Evolutionary conservation across 2,888 invertebrate species (phyloP), one percentile per base, ranked within the genome.

Genomic region (Nebria brevicollis): DNA sequence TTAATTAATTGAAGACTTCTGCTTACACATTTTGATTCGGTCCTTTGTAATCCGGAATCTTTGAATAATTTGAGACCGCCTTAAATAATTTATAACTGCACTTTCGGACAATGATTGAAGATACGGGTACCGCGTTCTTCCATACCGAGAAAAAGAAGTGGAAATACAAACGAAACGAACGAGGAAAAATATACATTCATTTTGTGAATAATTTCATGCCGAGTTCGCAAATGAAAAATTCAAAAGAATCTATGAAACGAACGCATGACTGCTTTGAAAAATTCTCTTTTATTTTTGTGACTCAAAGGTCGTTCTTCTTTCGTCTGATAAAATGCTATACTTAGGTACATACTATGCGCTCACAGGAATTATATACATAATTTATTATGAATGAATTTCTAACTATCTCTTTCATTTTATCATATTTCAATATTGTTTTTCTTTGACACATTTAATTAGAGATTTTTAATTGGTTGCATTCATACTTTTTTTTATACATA

Each of bases 1-100:
- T 77, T 77, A 77, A 77, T 77, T 77, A 77, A 77, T 77, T 77
- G 77, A 77, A 77, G 77, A 65, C 77, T 77, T 72, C 41, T 72
- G 72, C 65, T 70, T 77, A 77, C 77, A 77, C 64, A 77, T 72
- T 77, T 77, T 77, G 77, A 72, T 77, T 77, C 77, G 54, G 77
- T 77, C 77, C 72, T 77, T 77, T 77, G 77, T 77, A 77, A 77
- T 77, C 70, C 70, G 68, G 64, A 64, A 77, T 77, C 70, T 77
- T 75, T 77, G 70, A 77, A 77, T 77, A 77, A 77, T 70, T 77
- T 54, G 54, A 13, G 25, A 68, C 70, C 70, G 77, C 70, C 77
- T 54, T 54, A 54, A 54, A 54, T 54, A 54, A 54, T 54, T 54
- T 54, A 54, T 54, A 13, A 8, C 54, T 54, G 54, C 54, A 54